These are phyloP conservation scores for Sesia bembeciformis DNA, from an alignment of 2,888 invertebrate species.

Conservation along the genomic window DNA sequence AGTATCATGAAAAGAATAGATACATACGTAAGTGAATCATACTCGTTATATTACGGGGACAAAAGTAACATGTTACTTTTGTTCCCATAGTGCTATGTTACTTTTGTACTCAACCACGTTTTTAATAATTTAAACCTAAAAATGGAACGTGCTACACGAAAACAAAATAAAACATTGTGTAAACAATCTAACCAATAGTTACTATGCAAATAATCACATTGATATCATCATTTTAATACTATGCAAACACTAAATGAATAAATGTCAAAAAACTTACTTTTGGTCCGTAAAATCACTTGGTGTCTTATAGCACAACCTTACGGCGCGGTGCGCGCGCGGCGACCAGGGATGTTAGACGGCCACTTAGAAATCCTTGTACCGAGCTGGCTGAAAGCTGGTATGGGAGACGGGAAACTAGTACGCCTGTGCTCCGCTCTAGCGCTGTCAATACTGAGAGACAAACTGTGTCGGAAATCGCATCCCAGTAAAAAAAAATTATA, in stretches of 20 bases:
- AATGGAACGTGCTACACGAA: background rate
- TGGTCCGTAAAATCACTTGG: constrained; percentile 2
- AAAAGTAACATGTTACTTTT: constrained; percentile 8
- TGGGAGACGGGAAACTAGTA: no score
- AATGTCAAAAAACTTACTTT: constrained; percentile 1
- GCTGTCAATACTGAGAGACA: no score
- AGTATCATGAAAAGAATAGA: background rate
- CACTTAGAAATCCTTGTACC: no score
- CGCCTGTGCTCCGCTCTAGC: no score
- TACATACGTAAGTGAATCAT: background rate
- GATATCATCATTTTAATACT: constrained; percentile 4
- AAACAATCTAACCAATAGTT: background rate
- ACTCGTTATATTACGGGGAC: background rate
- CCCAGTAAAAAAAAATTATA: no score
- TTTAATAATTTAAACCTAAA: constrained; percentile 2
- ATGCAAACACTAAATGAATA: constrained; percentile 5
- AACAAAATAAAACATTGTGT: background rate
- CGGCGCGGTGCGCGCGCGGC: background rate
- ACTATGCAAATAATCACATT: constrained; percentile 2
- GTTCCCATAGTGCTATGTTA: background rate
- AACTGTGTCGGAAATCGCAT: no score
- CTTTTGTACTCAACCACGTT: constrained; percentile 4
- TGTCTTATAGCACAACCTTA: background rate
- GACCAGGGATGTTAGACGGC: no score
- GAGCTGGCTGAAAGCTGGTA: no score